These are phyloP conservation scores for Thera obeliscata DNA, from an alignment of 2,888 invertebrate species.

Conservation along the genomic window DNA sequence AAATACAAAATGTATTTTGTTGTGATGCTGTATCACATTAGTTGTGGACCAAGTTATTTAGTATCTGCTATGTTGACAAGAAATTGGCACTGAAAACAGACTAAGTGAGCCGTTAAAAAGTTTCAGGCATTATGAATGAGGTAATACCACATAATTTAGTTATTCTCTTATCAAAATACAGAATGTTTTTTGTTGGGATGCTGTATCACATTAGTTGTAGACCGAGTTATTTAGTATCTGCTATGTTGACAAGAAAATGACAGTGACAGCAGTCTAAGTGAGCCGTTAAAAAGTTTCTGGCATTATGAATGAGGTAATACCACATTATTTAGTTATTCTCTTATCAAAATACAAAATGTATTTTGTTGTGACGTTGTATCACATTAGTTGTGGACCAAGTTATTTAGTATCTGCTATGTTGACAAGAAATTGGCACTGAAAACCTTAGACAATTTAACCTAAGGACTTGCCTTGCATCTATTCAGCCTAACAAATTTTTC, in stretches of 20 bases:
- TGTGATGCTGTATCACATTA: conserved; percentile 24
- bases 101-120: too few species aligned
- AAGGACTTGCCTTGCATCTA: too few species aligned
- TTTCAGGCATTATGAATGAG: too few species aligned
- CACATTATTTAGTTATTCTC: conserved; percentile 3
- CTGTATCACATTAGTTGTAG: conserved; percentile 36
- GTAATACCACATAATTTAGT: not conserved
- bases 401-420: conserved; percentile 41
- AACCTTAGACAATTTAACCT: too few species aligned
- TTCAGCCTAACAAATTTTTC: too few species aligned
- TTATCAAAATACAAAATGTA: conserved; percentile 8
- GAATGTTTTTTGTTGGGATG: conserved; percentile 16
- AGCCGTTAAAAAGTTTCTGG: too few species aligned
- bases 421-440: too few species aligned
- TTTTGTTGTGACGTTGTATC: conserved; percentile 23
- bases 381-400: conserved; percentile 46
- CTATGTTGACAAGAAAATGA: too few species aligned
- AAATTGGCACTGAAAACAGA: too few species aligned
- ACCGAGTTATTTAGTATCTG: conserved; percentile 54
- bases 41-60: conserved; percentile 49
- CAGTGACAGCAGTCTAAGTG: too few species aligned
- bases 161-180: conserved; percentile 11
- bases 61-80: conserved; percentile 31
- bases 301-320: too few species aligned
- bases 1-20: conserved; percentile 14